Conservation (phyloP, 2,113 vertebrate species). For the Corythornis vintsioides region DNA sequence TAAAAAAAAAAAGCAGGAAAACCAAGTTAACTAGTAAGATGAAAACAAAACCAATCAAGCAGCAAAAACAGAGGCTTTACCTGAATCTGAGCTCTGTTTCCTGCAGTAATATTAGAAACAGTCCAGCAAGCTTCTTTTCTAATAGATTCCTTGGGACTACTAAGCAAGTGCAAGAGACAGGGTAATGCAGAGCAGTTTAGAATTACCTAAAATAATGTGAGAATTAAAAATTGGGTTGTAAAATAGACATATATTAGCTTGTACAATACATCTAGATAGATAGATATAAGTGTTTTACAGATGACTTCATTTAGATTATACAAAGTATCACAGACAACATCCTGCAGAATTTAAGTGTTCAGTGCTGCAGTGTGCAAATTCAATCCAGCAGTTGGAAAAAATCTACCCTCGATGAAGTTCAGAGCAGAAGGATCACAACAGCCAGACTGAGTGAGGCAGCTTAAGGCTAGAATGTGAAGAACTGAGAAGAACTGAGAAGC, state of each 20-base stretch:
- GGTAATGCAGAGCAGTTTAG: slow-evolving; percentile 91
- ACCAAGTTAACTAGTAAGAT: not conserved
- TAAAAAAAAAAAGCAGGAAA: not conserved
- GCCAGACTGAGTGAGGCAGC: not conserved
- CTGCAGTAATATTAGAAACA: slow-evolving; percentile 92
- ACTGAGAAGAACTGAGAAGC: not conserved
- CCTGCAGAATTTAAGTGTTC: not conserved
- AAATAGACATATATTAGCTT: not conserved
- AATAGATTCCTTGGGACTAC: slow-evolving; percentile 92
- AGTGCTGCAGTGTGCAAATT: not conserved
- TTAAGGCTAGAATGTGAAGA: not conserved
- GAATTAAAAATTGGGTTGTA: slow-evolving; percentile 28
- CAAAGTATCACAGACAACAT: not conserved
- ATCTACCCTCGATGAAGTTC: not conserved
- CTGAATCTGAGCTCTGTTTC: slow-evolving; percentile 91
- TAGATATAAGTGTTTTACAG: not conserved
- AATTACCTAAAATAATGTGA: slow-evolving; percentile 82
- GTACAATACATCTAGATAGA: not conserved
- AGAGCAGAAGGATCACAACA: not conserved
- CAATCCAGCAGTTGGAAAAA: not conserved
- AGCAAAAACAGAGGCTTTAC: slow-evolving; percentile 33
- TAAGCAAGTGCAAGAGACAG: slow-evolving; percentile 89
- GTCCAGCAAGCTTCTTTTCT: slow-evolving; percentile 94
- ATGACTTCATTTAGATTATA: not conserved
- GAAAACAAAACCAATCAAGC: not conserved